Evolutionary conservation across 64 coral and sea anemone species (phyloP).

Genomic region (Dendrophyllia cribrosa): DNA sequence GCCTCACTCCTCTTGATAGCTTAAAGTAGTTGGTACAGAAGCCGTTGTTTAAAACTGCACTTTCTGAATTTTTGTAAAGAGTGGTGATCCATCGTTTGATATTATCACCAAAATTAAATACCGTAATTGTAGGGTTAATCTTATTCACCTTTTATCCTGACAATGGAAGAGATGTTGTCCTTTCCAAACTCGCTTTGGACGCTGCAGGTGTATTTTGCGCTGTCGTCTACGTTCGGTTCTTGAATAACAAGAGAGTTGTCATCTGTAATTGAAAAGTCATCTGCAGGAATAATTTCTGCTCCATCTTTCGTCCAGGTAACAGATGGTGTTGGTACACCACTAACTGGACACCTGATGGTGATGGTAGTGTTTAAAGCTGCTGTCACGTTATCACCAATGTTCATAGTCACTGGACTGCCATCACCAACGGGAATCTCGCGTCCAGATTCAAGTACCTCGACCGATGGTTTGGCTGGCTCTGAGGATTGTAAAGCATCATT

Average conservation of each 20-base stretch:
- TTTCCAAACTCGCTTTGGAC: constrained; percentile 62
- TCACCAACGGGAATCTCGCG: constrained; percentile 10
- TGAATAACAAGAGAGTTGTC: constrained; percentile 51
- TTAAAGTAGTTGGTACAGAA: too few species aligned
- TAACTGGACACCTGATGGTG: constrained; percentile 27
- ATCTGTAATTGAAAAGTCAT: not conserved
- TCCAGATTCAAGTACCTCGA: not conserved
- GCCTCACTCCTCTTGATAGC: too few species aligned
- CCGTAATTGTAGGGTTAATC: too few species aligned
- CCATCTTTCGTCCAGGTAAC: constrained; percentile 31
- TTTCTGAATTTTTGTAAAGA: too few species aligned
- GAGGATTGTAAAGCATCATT: too few species aligned
- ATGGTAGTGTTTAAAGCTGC: constrained; percentile 37
- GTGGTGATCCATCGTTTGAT: too few species aligned
- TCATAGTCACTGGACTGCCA: constrained; percentile 8
- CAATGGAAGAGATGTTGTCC: constrained; percentile 22
- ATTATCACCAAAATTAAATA: too few species aligned
- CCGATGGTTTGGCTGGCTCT: too few species aligned
- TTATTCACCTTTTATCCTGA: constrained; percentile 49
- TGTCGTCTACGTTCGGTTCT: constrained; percentile 11
- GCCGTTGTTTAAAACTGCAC: too few species aligned
- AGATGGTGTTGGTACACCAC: constrained; percentile 31
- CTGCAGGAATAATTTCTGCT: not conserved
- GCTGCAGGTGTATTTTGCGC: constrained; percentile 61
- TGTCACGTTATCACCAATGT: constrained; percentile 57